phyloP scores from a whole-genome alignment of 2,113 vertebrate genomes.

The Melanotaenia duboulayi region DNA sequence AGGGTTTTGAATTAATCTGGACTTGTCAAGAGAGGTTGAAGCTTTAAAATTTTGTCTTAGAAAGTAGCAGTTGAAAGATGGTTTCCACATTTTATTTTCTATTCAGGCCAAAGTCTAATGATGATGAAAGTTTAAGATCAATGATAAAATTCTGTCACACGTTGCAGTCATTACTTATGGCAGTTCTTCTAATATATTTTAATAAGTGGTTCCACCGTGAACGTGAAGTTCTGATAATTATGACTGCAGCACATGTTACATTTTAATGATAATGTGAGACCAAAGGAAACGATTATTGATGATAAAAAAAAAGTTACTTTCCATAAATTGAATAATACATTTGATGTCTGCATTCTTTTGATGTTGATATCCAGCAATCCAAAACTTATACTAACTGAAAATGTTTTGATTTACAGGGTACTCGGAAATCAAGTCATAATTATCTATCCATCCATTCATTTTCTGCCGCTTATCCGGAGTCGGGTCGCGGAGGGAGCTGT shows the following conservation, averaged over 20 bases:
- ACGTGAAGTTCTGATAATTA: conserved; percentile 47
- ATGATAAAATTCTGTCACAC: conserved; percentile 56
- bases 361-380: conserved; percentile 34
- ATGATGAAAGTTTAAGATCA: conserved; percentile 51
- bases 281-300: conserved; percentile 46
- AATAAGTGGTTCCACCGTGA: conserved; percentile 18
- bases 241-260: conserved; percentile 34
- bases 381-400: conserved; percentile 23
- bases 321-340: conserved; percentile 27
- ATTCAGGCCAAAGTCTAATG: conserved; percentile 32
- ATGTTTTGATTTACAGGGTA: conserved; percentile 30
- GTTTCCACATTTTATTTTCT: conserved; percentile 17
- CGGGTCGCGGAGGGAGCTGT: too few species aligned
- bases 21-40: conserved; percentile 11
- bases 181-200: conserved; percentile 32
- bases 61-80: conserved; percentile 40
- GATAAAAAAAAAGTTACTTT: conserved; percentile 42
- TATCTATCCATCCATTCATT: too few species aligned
- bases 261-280: conserved; percentile 55
- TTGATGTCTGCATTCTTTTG: conserved; percentile 54
- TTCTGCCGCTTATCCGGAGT: too few species aligned
- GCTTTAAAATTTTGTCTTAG: background rate
- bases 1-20: background rate
- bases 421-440: background rate
- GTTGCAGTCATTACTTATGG: conserved; percentile 31